phyloP scores from a whole-genome alignment of 2,797 vertebrate genomes.

The Ceryle rudis region DNA sequence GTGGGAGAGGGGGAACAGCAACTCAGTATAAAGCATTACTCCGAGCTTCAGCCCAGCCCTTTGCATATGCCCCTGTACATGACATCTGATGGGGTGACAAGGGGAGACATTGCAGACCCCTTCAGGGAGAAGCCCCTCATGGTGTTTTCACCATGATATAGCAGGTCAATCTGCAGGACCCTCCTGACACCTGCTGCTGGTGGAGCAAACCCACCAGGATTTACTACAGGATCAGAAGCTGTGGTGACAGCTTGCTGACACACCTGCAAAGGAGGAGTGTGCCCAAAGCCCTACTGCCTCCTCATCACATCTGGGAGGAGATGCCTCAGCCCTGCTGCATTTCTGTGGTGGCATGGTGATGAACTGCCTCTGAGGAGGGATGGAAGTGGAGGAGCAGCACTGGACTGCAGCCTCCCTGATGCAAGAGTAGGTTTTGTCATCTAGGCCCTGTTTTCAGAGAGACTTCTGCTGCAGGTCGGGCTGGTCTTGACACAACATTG shows the following conservation, averaged over 20 bases:
- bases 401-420: background rate
- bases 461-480: too few species aligned
- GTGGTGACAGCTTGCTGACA: background rate
- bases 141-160: fast-evolving
- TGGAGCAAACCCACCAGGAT: background rate
- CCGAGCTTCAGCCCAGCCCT: background rate
- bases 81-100: background rate
- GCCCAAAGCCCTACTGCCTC: background rate
- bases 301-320: background rate
- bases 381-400: background rate
- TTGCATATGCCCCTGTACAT: background rate
- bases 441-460: background rate
- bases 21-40: background rate
- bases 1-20: background rate
- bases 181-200: background rate
- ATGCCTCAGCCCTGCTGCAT: background rate
- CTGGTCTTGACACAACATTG: background rate
- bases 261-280: background rate
- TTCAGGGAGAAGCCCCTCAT: background rate
- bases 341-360: background rate
- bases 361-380: background rate
- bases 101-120: background rate
- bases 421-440: background rate
- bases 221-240: background rate
- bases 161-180: background rate